A percentile compares a stretch with the other conserved stretches of the same genome.
Conservation (phyloP, 2,113 vertebrate species). For the Xenopus tropicalis region UCB_Xtro_10.0 CM004447.2:34062001-34062500, state of each 20-base stretch:
- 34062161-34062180: constrained; percentile 43
- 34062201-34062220: constrained; percentile 36
- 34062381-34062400: too few relatives aligned
- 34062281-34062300: too few relatives aligned
- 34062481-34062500: too few relatives aligned
- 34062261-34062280: constrained; percentile 24
- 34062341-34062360: too few relatives aligned
- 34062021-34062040: constrained; percentile 66
- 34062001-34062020: constrained; percentile 72
- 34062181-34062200: constrained; percentile 46
- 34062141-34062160: constrained; percentile 47
- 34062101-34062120: constrained; percentile 64
- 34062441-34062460: too few relatives aligned
- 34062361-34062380: too few relatives aligned
- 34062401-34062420: too few relatives aligned
- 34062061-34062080: constrained; percentile 64
- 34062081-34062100: constrained; percentile 62
- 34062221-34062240: constrained; percentile 14
- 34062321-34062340: too few relatives aligned
- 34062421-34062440: too few relatives aligned
- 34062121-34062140: constrained; percentile 54
- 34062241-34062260: constrained; percentile 22
- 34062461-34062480: too few relatives aligned
- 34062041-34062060: constrained; percentile 75
- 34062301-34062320: too few relatives aligned